phyloP scores from a whole-genome alignment of 2,888 invertebrate genomes.

The Microplitis manilae region DNA sequence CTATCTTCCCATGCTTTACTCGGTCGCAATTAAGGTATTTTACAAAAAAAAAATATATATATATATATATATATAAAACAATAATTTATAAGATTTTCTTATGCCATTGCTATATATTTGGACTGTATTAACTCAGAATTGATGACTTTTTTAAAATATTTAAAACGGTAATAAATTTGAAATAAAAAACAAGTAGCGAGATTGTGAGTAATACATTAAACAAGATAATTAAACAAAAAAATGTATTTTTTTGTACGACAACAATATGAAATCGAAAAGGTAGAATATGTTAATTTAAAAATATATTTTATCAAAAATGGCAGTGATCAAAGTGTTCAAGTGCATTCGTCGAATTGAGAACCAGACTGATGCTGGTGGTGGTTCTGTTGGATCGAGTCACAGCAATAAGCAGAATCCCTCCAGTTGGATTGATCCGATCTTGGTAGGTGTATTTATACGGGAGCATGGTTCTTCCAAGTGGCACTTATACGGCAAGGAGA shows the following conservation, averaged over 20 bases:
- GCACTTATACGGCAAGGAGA: conserved; percentile 41
- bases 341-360: conserved; percentile 13
- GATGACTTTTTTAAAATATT: not conserved
- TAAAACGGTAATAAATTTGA: not conserved
- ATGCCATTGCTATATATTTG: no score
- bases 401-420: conserved; percentile 39
- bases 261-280: not conserved
- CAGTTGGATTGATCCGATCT: conserved; percentile 51
- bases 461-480: conserved; percentile 46
- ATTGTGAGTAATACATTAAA: not conserved
- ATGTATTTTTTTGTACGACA: not conserved
- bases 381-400: not conserved
- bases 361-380: not conserved
- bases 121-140: no score
- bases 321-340: conserved; percentile 7
- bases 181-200: not conserved
- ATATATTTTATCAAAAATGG: not conserved
- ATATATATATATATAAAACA: no score
- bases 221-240: not conserved
- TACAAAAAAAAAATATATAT: no score
- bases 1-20: no score
- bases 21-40: no score
- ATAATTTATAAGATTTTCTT: no score
- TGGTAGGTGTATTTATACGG: conserved; percentile 42
- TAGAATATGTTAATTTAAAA: not conserved